Evolutionary conservation across 2,888 invertebrate genomes (phyloP), one percentile per base, ranked within the genome.

Genomic region (Adelognathus sp.): DNA sequence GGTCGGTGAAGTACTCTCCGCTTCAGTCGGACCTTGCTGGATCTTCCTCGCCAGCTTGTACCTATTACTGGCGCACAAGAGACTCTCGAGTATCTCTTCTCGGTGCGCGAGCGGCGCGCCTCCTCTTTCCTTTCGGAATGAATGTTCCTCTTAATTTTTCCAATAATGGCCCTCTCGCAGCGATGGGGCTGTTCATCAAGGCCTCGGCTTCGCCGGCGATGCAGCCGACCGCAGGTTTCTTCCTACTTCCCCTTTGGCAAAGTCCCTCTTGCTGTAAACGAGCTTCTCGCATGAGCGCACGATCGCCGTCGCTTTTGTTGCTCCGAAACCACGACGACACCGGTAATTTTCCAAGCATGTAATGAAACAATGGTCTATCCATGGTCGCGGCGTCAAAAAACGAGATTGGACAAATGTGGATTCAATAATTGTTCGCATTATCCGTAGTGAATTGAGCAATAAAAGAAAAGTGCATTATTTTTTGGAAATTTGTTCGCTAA

Each of bases 101-200:
- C 54, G 58, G 74, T 74, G 66, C 76, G 46, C 73, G 50, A 69
- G 66, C 31, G n/a, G 46, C n/a, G n/a, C n/a, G 36, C 36, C 21
- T 21, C 27, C n/a, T 61, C 50, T 24, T 21, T 39, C 31, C 56
- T 56, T 54, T 31, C 39, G 66, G 82, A 81, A 88, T 87, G 83
- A 83, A 88, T 88, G 84, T 85, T 84, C 85, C 88, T 86, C 87
- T 87, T 88, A 87, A 88, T 88, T 88, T 87, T 87, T 87, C 86
- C 88, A 87, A 88, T 88, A 88, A 88, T 87, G 86, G 86, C 78
- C 72, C 81, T 79, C 78, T 75, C 83, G 81, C 83, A 84, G 83
- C 72, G 67, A 85, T 69, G 84, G 82, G 87, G 83, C 83, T 86
- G 85, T 88, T 88, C 87, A 86, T 88, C 87, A 86, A 84, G 84